Percentiles rank a stretch among this genome's conserved stretches.
These are phyloP conservation scores for Verasper variegatus DNA, from an alignment of 2,113 vertebrate species.

Conservation along the genomic window DNA sequence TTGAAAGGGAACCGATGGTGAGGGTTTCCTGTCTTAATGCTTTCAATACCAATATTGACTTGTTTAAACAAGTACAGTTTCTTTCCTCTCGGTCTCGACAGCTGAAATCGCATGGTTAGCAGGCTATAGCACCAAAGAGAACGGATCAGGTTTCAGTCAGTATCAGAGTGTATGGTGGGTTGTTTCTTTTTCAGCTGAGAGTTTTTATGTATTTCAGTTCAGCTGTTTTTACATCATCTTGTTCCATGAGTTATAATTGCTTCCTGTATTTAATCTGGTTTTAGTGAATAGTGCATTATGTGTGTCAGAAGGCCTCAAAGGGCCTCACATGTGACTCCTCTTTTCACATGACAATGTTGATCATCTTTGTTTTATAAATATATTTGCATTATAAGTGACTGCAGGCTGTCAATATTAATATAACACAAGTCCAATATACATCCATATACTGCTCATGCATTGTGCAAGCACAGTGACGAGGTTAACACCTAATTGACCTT, in stretches of 20 bases:
- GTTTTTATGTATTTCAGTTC: slow-evolving; percentile 25
- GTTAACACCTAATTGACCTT: no score
- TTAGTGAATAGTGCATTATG: background rate
- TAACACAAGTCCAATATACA: no score
- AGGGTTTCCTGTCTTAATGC: slow-evolving; percentile 21
- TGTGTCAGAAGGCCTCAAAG: slow-evolving; percentile 5
- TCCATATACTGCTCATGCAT: no score
- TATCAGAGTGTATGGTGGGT: background rate
- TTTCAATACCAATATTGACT: slow-evolving; percentile 28
- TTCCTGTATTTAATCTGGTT: background rate
- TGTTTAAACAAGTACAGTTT: slow-evolving; percentile 36
- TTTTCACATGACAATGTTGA: slow-evolving; percentile 12
- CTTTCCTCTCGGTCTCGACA: slow-evolving; percentile 3
- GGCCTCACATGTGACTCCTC: slow-evolving; percentile 6
- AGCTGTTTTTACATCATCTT: background rate
- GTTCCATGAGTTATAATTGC: background rate
- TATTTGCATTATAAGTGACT: background rate
- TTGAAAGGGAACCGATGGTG: background rate
- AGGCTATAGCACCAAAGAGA: slow-evolving; percentile 56
- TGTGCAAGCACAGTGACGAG: no score
- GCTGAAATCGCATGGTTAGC: slow-evolving; percentile 11
- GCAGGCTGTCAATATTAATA: background rate
- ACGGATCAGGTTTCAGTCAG: slow-evolving; percentile 16
- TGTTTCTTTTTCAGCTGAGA: background rate
- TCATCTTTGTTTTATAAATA: background rate